phyloP scores from a whole-genome alignment of 2,797 vertebrate species.

The Parauchenoglanis punctatus region DNA sequence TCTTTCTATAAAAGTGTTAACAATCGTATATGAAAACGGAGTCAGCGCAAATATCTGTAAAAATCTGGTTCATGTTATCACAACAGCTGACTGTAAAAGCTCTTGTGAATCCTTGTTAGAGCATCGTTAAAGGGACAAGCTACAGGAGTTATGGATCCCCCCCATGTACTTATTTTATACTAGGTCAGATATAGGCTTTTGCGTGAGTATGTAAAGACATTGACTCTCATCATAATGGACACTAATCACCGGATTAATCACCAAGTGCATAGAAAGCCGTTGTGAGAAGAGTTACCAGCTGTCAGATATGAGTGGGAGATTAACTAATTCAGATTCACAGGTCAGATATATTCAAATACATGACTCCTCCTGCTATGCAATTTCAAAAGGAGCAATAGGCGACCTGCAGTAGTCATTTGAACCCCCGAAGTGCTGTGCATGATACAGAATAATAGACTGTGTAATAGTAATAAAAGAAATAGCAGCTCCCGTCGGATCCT shows the following conservation, averaged over 20 bases:
- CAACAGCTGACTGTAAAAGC: background rate
- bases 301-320: conserved; percentile 31
- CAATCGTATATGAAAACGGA: background rate
- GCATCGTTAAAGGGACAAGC: conserved; percentile 22
- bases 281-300: conserved; percentile 22
- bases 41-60: background rate
- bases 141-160: background rate
- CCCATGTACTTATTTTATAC: conserved; percentile 11
- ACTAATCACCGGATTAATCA: conserved; percentile 39
- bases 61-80: background rate
- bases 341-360: conserved; percentile 34
- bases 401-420: conserved; percentile 20
- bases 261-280: conserved; percentile 19
- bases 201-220: background rate
- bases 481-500: background rate
- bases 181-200: background rate
- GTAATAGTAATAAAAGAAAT: conserved; percentile 34
- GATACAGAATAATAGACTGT: conserved; percentile 33
- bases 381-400: conserved; percentile 13
- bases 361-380: conserved; percentile 16
- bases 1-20: background rate
- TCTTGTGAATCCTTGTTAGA: background rate
- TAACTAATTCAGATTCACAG: conserved; percentile 24
- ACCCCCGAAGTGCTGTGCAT: conserved; percentile 4
- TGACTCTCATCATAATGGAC: conserved; percentile 18